phyloP scores from a whole-genome alignment of 2,797 vertebrate species.

The Orestias chungarensis region DNA sequence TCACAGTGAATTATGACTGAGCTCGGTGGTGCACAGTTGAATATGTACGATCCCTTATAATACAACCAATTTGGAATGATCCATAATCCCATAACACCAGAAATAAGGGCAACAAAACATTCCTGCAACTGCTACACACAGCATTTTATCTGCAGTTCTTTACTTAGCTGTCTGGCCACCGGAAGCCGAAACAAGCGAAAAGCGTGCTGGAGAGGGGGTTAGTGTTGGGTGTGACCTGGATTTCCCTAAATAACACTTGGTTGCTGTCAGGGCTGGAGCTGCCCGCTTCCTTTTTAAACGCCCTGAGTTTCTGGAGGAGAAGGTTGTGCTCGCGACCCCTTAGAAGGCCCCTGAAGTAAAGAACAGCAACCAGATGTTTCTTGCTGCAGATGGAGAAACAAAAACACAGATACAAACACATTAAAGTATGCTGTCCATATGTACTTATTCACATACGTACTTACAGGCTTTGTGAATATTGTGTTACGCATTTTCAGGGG shows the following conservation, averaged over 20 bases:
- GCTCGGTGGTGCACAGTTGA: not conserved
- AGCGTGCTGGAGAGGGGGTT: conserved; percentile 60
- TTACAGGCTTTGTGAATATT: too few relatives aligned
- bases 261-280: not conserved
- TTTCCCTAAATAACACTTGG: conserved; percentile 66
- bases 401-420: not conserved
- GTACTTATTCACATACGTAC: too few relatives aligned
- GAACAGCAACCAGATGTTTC: conserved; percentile 76
- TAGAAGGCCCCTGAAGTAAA: conserved; percentile 74
- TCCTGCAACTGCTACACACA: not conserved
- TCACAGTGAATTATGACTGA: not conserved
- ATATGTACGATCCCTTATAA: not conserved
- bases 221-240: conserved; percentile 56
- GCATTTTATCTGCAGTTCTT: not conserved
- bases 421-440: too few relatives aligned
- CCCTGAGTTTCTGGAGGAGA: conserved; percentile 57
- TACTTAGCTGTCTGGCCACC: conserved; percentile 24
- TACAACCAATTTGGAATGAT: not conserved
- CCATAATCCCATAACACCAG: not conserved
- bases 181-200: conserved; percentile 44
- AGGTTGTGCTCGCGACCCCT: conserved; percentile 62
- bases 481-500: too few relatives aligned
- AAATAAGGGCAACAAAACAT: not conserved
- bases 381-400: conserved; percentile 52
- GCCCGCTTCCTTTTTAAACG: conserved; percentile 46